Base-by-base conservation (phyloP, 2,797 vertebrate genomes). In the Myiotriccus ornatus region DNA sequence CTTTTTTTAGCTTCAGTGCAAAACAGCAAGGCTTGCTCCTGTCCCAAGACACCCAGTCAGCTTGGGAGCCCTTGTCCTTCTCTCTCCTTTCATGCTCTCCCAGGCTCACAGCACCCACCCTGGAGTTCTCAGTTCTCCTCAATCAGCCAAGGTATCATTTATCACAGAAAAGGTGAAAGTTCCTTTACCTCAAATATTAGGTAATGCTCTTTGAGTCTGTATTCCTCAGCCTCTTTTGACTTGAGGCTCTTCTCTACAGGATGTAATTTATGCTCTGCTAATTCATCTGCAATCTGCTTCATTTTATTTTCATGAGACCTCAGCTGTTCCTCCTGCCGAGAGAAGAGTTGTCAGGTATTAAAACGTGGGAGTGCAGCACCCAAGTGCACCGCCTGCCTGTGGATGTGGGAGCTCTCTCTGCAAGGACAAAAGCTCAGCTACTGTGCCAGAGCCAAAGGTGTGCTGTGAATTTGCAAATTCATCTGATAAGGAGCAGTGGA, bases 141-240 rank as follows among this genome's bases (percentile, higher is more conserved):
- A 63, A 35, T 79, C 81, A 83, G 67, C 39, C 75, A 77, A 28
- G 47, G 35, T 35, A 90, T 37, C 68, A 89, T 94, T 94, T 88
- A 85, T 92, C 84, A 65, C 28, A 70, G 15, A 53, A 92, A 79
- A 83, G 65, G 90, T 70, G 78, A 73, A 93, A 93, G 64, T 79
- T 96, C 82, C 76, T 97, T 97, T 95, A 99, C 99, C 99, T 99
- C 99, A 27, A 99, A 99, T 23, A 97, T 98, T 97, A 99, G 98
- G 98, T 99, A 99, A 97, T 99, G 99, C 97, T 99, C 99, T 98
- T 99, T 99, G 93, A 99, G 98, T 84, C 98, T 98, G 97, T 98
- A 98, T 96, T 99, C 99, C 97, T 99, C 99, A 35, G 98, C 98
- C 96, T 99, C 99, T 93, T 99, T 98, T 96, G 98, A 99, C 95